Conservation (phyloP, 2,113 vertebrate genomes). For the Microcebus ravelobensis region DNA sequence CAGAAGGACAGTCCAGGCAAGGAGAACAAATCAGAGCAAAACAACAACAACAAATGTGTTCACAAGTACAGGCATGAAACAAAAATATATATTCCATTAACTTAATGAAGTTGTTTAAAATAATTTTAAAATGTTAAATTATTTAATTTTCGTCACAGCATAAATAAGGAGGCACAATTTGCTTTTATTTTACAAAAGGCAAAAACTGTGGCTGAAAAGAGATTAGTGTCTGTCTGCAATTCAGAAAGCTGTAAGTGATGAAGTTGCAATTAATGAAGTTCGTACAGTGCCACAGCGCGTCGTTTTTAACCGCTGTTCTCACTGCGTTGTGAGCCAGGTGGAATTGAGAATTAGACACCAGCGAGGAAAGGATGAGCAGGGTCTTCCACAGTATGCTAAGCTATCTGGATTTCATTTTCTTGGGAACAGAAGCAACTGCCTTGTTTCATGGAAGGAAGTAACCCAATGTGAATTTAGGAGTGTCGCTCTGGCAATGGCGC, state of each 20-base stretch:
- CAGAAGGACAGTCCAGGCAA: neutral
- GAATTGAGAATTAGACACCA: neutral
- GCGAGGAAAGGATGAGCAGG: neutral
- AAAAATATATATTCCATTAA: neutral
- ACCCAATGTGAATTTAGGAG: neutral
- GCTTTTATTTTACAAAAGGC: neutral
- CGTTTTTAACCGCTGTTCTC: no score
- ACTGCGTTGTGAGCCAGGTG: neutral
- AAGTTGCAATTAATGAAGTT: neutral
- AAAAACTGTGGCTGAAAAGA: neutral
- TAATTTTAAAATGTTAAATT: neutral
- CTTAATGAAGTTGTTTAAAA: neutral
- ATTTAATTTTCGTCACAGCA: neutral
- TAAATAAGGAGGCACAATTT: no score
- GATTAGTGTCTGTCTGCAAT: neutral
- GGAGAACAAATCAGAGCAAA: neutral
- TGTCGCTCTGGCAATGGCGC: fast-evolving
- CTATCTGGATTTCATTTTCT: neutral
- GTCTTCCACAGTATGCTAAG: no score
- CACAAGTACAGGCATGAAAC: neutral
- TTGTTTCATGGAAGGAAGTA: neutral
- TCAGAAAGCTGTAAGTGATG: neutral
- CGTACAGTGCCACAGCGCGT: neutral
- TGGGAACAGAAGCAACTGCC: neutral
- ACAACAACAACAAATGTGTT: neutral